Base-by-base conservation (phyloP, 2,797 vertebrate species). In the Pseudotriccus pelzelni region DNA sequence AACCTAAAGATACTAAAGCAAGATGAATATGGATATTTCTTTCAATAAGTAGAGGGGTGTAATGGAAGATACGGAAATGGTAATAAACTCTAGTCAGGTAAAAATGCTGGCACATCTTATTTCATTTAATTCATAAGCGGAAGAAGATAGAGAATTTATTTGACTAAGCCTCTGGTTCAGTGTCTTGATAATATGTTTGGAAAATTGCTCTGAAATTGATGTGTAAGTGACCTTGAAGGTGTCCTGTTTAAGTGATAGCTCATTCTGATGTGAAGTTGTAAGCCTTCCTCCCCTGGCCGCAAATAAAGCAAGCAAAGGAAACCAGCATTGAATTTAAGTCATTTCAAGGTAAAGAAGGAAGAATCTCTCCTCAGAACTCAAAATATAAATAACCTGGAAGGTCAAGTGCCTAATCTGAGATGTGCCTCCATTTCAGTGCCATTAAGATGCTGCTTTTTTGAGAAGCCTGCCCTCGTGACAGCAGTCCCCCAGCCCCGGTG, bases 151-250 rank as follows among this genome's bases (percentile, higher is more conserved):
- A 89, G 89, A 92, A 94, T 90, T 90, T 96, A 93, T 95, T 96
- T 96, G 79, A 92, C 96, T 97, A 82, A 93, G 92, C 78, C 75
- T 90, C 66, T 93, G 55, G 73, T 96, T 95, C 87, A 84, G 27
- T 87, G 83, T 96, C 95, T 93, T 92, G 93, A 97, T 96, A 64
- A 90, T 89, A 75, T 81, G 80, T 93, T 97, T 96, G 85, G 87
- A 93, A 97, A 96, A 97, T 96, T 91, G 59, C 80, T 96, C 72
- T 74, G 85, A 79, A 96, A 97, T 94, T 90, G 89, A 95, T 93
- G 92, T 90, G 81, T 88, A 91, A 95, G 87, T 96, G 93, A 95
- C 96, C 95, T 97, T 96, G 92, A 89, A 90, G 85, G 86, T 90
- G 74, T 73, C 5, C 1, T 91, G 58, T 91, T 94, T 88, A 94